Evolutionary conservation across 2,113 vertebrate species (phyloP).

Genomic region (Microcebus ravelobensis): DNA sequence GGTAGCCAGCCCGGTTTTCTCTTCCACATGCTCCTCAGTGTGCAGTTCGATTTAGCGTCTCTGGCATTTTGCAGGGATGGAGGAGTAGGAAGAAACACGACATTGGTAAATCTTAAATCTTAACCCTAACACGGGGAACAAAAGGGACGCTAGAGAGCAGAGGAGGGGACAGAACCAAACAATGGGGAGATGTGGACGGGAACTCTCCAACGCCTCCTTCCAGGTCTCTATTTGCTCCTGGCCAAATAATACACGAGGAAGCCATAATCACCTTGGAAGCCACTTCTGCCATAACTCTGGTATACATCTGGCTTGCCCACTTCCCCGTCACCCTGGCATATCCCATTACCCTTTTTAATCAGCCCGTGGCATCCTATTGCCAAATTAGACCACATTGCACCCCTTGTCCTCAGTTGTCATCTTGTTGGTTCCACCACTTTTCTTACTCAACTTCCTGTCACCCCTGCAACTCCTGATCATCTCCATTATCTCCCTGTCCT

Average conservation of each 20-base stretch:
- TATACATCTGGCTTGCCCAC: conserved; percentile 35
- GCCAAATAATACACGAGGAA: neutral
- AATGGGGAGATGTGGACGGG: neutral
- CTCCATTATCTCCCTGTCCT: neutral
- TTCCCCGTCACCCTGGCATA: rapidly evolving
- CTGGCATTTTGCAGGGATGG: neutral
- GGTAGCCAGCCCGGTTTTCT: neutral
- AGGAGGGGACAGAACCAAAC: neutral
- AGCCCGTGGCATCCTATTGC: neutral
- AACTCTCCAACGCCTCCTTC: neutral
- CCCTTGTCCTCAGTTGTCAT: neutral
- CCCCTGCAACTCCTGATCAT: neutral
- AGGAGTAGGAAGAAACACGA: neutral
- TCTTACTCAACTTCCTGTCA: neutral
- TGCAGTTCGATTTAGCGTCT: neutral
- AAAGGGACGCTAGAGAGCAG: neutral
- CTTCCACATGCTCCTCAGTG: neutral
- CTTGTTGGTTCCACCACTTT: neutral
- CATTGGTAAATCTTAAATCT: neutral
- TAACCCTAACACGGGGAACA: neutral
- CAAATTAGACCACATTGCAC: neutral
- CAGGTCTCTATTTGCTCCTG: neutral
- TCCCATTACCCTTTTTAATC: neutral
- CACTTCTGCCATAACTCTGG: conserved; percentile 90
- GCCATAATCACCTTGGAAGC: conserved; percentile 87